These are phyloP conservation scores for Dermolepida albohirtum DNA, from an alignment of 2,888 invertebrate genomes.

Conservation along the genomic window DNA sequence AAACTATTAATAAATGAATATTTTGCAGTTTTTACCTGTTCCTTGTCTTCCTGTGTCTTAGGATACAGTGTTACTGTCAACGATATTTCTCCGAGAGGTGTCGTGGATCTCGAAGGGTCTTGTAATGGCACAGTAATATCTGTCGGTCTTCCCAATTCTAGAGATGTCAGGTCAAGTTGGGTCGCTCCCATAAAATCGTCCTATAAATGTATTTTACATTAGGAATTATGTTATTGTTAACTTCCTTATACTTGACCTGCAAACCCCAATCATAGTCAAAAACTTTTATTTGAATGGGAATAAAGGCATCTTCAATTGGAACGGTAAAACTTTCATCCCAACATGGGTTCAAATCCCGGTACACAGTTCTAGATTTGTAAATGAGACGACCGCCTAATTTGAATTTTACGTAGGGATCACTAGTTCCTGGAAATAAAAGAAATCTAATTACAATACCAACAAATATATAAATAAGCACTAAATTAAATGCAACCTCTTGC, in stretches of 20 bases:
- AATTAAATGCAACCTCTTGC: too few relatives aligned
- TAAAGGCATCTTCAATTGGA: conserved; percentile 91
- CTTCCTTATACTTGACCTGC: conserved; percentile 56
- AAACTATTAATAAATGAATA: too few relatives aligned
- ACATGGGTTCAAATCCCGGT: conserved; percentile 94
- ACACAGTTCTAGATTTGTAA: conserved; percentile 94
- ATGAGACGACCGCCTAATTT: conserved; percentile 87
- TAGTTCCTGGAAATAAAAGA: conserved; percentile 76
- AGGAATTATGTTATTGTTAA: neutral
- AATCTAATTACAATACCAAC: too few relatives aligned
- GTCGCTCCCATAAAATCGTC: conserved; percentile 99
- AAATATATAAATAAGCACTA: too few relatives aligned
- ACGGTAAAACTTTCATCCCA: conserved; percentile 98
- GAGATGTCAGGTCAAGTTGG: conserved; percentile 82
- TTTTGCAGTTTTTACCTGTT: conserved; percentile 74
- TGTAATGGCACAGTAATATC: conserved; percentile 85
- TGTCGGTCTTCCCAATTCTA: conserved; percentile 81
- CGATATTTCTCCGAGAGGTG: conserved; percentile 84
- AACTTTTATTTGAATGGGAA: conserved; percentile 88
- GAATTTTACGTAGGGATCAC: conserved; percentile 98
- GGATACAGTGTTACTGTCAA: conserved; percentile 90
- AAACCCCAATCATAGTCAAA: conserved; percentile 98
- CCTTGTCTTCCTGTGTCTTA: conserved; percentile 93
- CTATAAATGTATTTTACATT: conserved; percentile 62
- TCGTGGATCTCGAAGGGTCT: conserved; percentile 77